phyloP scores from a whole-genome alignment of 2,797 vertebrate species.

The Sarcophilus harrisii region DNA sequence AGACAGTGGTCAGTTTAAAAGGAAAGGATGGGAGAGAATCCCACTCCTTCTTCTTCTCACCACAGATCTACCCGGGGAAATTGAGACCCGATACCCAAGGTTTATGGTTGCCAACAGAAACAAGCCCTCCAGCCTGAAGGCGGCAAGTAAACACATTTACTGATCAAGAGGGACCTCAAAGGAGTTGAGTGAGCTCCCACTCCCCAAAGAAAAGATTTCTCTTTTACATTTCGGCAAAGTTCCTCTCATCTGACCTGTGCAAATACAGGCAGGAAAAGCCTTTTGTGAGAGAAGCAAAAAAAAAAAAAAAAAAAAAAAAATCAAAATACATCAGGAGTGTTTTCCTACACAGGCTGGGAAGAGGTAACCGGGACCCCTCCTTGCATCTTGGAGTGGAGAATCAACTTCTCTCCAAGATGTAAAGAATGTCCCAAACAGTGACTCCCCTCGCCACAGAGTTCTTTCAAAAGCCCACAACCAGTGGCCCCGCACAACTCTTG shows the following conservation, averaged over 20 bases:
- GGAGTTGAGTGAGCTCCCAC: background rate
- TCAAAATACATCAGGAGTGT: background rate
- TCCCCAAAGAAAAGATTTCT: background rate
- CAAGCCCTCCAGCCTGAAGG: background rate
- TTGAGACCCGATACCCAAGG: background rate
- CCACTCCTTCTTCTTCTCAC: background rate
- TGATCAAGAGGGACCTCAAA: background rate
- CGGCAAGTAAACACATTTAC: background rate
- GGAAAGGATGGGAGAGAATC: background rate
- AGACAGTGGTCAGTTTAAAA: background rate
- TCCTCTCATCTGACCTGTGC: background rate
- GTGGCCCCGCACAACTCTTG: background rate
- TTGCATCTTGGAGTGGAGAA: background rate
- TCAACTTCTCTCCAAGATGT: background rate
- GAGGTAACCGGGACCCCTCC: background rate
- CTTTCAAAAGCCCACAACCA: background rate
- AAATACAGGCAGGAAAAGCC: background rate
- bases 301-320: background rate
- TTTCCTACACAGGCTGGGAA: background rate
- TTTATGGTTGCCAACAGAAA: background rate
- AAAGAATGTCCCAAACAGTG: conserved; percentile 5
- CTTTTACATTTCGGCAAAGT: background rate
- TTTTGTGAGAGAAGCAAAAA: background rate
- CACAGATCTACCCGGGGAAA: background rate
- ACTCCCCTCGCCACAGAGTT: background rate